phyloP scores from a whole-genome alignment of 2,113 vertebrate species.

The Dendropsophus ebraccatus region DNA sequence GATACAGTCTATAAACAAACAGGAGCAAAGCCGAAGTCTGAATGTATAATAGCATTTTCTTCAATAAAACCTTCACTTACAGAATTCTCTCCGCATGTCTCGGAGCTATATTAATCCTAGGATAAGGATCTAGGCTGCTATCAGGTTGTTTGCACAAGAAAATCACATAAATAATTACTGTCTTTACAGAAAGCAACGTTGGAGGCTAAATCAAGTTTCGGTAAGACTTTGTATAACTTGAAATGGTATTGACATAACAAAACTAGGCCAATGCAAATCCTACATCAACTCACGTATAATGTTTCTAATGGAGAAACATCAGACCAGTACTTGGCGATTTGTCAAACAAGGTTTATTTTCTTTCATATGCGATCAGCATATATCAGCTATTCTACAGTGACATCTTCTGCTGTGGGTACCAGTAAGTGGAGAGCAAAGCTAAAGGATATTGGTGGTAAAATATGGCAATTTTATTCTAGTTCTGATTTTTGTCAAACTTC shows the following conservation, averaged over 20 bases:
- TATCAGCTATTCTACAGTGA: not conserved
- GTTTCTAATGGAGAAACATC: not conserved
- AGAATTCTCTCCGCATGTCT: not conserved
- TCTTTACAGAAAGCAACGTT: slow-evolving; percentile 38
- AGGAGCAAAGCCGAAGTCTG: slow-evolving; percentile 1
- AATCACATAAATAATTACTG: slow-evolving; percentile 48
- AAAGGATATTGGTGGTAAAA: no score
- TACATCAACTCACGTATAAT: not conserved
- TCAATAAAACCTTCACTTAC: slow-evolving; percentile 26
- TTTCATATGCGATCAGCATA: not conserved
- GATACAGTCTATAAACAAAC: slow-evolving; percentile 28
- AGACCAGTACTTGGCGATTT: not conserved
- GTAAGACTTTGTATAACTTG: slow-evolving; percentile 9
- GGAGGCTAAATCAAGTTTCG: slow-evolving; percentile 41
- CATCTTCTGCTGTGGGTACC: not conserved
- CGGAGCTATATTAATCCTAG: slow-evolving; percentile 28
- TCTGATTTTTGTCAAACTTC: no score
- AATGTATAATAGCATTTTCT: slow-evolving; percentile 21
- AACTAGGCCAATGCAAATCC: slow-evolving; percentile 23
- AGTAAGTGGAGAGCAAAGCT: no score
- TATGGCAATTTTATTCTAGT: no score
- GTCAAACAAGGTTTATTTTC: not conserved
- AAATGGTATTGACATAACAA: slow-evolving; percentile 33
- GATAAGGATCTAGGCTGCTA: slow-evolving; percentile 27
- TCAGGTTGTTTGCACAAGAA: not conserved